Conservation (phyloP, 2,797 vertebrate species). For the Nothura maculosa region DNA sequence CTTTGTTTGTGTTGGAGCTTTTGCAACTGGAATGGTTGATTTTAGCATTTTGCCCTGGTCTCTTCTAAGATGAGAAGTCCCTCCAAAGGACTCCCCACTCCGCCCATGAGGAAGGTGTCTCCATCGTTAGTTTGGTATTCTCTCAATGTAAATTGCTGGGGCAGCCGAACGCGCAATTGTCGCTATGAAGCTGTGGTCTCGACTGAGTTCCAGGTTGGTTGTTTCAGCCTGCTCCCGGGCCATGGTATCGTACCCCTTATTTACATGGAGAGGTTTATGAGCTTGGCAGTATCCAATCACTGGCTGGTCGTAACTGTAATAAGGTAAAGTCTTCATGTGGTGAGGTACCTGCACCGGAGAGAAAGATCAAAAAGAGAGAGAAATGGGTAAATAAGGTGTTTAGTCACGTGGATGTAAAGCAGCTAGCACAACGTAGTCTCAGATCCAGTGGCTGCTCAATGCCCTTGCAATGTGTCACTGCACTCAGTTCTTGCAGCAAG, state of each 20-base stretch:
- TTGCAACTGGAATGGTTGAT: not conserved
- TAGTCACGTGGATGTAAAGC: fast-evolving
- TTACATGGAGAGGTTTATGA: slow-evolving; percentile 90
- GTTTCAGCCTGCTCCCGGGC: slow-evolving; percentile 77
- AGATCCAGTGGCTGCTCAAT: fast-evolving
- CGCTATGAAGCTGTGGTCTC: slow-evolving; percentile 84
- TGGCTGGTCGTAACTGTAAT: slow-evolving; percentile 92
- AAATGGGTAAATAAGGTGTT: not conserved
- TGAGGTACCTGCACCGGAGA: slow-evolving; percentile 83
- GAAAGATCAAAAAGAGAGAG: not conserved
- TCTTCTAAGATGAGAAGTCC: not conserved
- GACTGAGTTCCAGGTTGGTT: slow-evolving; percentile 78
- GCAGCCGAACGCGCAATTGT: slow-evolving; percentile 86
- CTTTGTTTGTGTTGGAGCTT: not conserved
- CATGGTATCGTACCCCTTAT: slow-evolving; percentile 85
- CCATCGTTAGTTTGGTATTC: slow-evolving; percentile 81
- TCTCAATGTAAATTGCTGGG: slow-evolving; percentile 85
- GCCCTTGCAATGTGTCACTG: fast-evolving
- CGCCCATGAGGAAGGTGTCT: not conserved
- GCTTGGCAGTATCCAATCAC: slow-evolving; percentile 93
- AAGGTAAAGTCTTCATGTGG: slow-evolving; percentile 91
- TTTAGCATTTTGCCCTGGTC: not conserved
- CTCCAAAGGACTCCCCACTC: not conserved
- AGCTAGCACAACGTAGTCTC: fast-evolving
- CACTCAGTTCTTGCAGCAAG: not conserved